Base-by-base conservation (phyloP, 2,113 vertebrate genomes). In the Misgurnus mizolepis region DNA sequence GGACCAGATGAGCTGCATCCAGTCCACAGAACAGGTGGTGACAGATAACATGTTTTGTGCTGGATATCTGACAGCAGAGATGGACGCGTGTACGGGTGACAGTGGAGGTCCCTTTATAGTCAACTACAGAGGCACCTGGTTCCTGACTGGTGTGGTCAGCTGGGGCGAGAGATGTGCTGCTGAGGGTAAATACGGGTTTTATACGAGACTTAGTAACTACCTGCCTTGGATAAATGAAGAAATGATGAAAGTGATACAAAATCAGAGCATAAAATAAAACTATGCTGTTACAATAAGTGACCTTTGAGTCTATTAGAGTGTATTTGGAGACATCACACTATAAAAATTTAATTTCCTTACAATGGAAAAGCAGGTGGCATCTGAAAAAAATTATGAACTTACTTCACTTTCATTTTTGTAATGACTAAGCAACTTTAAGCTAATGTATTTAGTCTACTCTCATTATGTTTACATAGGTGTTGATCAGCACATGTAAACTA, bases 31-130 rank as follows among this genome's bases (percentile, higher is more conserved):
- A 0, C 87, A 92, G 49, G 88, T 94, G 4, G 53, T 95, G 22
- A 95, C 95, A 0, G 92, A 94, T 64, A 93, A 94, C 86, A 94
- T 94, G 94, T 94, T 95, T 84, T 95, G 95, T 0, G 94, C 93
- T 0, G 94, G 95, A 0, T 92, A 90, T 71, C 12, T 45, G 68
- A 71, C 78, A 0, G 80, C 75, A 0, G 6, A 58, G 0, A 78
- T 78, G 3, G 94, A 94, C 0, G 85, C 95, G 50, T 94, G 93
- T 82, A 93, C 90, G 0, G 93, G 95, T 0, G 94, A 95, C 86
- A 95, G 95, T 0, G 91, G 95, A 0, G 93, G 94, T 0, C 92
- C 95, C 0, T 93, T 94, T 0, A 27, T 93, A 0, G 87, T 91
- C 1, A 82, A 90, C 80, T 93, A 91, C 78, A 82, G 60, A 41